These are phyloP conservation scores for Drosophila saltans DNA, from an alignment of 1,140 invertebrate species.

Conservation along the genomic window DNA sequence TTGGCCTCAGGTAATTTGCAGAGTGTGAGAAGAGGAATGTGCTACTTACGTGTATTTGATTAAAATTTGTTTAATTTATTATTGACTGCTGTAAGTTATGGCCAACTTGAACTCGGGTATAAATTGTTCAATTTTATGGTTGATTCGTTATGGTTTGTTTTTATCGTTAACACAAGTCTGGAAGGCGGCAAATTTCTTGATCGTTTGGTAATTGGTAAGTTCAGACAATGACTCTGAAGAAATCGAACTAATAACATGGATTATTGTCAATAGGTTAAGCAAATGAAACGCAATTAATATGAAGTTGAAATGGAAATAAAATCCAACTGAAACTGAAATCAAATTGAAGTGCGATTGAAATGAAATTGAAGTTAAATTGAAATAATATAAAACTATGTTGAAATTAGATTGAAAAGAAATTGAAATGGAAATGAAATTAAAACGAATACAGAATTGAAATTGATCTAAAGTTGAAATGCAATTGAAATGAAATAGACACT, in stretches of 20 bases:
- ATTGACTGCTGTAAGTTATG: slow-evolving; percentile 27
- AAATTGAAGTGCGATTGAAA: no score
- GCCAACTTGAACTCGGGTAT: slow-evolving; percentile 50
- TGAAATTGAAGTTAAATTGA: no score
- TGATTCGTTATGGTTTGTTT: slow-evolving; percentile 51
- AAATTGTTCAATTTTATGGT: slow-evolving; percentile 66
- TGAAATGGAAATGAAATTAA: neutral
- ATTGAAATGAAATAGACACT: neutral
- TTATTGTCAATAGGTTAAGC: no score
- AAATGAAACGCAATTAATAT: no score
- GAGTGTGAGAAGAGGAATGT: slow-evolving; percentile 65
- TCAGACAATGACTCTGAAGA: neutral
- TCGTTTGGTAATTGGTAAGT: neutral
- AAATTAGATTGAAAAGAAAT: neutral
- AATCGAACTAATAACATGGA: neutral
- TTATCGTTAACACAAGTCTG: neutral
- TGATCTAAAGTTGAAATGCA: no score
- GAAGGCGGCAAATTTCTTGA: neutral
- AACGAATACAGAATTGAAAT: neutral
- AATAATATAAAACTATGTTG: no score
- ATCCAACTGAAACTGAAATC: no score
- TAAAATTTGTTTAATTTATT: slow-evolving; percentile 63
- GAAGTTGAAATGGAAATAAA: no score
- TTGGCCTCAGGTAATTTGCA: slow-evolving; percentile 55
- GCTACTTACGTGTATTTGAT: slow-evolving; percentile 61